Percentiles rank a stretch among this genome's conserved stretches.
phyloP scores from a whole-genome alignment of 1,140 invertebrate genomes.

The Drosophila kohkoa region DNA sequence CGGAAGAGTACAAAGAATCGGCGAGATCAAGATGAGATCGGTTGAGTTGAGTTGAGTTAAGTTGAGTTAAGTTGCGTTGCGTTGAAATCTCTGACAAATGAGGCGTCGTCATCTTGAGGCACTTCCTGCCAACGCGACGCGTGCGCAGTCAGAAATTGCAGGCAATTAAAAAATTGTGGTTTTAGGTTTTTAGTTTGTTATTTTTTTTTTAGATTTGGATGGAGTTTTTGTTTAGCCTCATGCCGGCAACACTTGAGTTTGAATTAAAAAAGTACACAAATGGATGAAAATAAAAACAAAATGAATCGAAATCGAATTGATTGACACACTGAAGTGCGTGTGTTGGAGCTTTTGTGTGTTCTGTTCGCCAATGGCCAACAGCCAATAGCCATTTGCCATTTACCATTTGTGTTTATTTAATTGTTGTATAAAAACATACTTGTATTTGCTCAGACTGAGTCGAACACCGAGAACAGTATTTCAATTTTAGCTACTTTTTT shows the following conservation, averaged over 20 bases:
- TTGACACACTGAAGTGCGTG: conserved; percentile 71
- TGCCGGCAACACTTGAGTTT: conserved; percentile 30
- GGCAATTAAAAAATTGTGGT: conserved; percentile 62
- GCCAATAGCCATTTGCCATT: conserved; percentile 29
- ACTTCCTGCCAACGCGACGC: conserved; percentile 67
- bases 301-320: conserved; percentile 37
- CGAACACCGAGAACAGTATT: conserved; percentile 58
- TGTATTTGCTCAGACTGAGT: conserved; percentile 22
- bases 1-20: conserved; percentile 4
- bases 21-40: not conserved
- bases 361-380: not conserved
- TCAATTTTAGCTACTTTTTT: conserved; percentile 33
- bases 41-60: not conserved
- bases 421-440: conserved; percentile 52
- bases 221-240: conserved; percentile 1
- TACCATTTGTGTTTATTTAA: conserved; percentile 70
- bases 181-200: conserved; percentile 14
- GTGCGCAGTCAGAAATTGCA: conserved; percentile 64
- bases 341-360: conserved; percentile 18
- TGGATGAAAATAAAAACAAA: conserved; percentile 9
- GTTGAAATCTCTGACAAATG: conserved; percentile 48
- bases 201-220: conserved; percentile 9
- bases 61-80: not conserved
- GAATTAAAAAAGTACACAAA: conserved; percentile 2
- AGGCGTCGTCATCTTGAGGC: conserved; percentile 44